Percentiles rank a stretch among this genome's conserved stretches.
Evolutionary conservation across 2,113 vertebrate genomes (phyloP).

Genomic region (Phycodurus eques): DNA sequence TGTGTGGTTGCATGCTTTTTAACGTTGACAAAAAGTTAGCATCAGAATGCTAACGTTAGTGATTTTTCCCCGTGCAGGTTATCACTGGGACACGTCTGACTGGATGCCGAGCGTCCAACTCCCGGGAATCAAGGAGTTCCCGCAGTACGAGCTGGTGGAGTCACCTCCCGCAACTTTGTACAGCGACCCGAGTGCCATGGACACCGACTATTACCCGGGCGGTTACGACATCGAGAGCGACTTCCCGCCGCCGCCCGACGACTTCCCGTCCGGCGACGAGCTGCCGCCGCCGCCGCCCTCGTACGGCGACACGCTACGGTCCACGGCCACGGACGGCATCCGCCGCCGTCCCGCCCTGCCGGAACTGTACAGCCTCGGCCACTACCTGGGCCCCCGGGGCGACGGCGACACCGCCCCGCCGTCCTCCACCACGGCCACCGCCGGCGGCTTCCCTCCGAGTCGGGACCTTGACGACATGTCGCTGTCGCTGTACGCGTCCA

Average conservation of each 20-base stretch:
- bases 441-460: conserved; percentile 74
- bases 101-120: conserved; percentile 98
- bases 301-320: conserved; percentile 84
- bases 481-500: conserved; percentile 87
- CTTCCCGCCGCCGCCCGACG: conserved; percentile 92
- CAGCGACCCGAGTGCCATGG: conserved; percentile 85
- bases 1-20: conserved; percentile 35
- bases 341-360: conserved; percentile 82
- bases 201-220: conserved; percentile 97
- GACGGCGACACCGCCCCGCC: conserved; percentile 48
- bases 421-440: conserved; percentile 62
- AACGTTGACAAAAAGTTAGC: conserved; percentile 36
- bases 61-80: conserved; percentile 73
- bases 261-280: conserved; percentile 87
- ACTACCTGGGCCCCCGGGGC: conserved; percentile 87
- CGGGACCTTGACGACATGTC: conserved; percentile 89
- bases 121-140: conserved; percentile 97
- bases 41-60: not conserved
- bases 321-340: conserved; percentile 74
- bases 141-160: conserved; percentile 92
- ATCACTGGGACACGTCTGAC: conserved; percentile 99
- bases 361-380: conserved; percentile 85
- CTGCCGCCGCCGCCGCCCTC: conserved; percentile 86
- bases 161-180: conserved; percentile 83
- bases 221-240: conserved; percentile 98